A percentile compares a stretch with the other conserved stretches of the same genome.
phyloP scores from a whole-genome alignment of 2,113 vertebrate genomes.

The Gallinago paraguaiae region DNA sequence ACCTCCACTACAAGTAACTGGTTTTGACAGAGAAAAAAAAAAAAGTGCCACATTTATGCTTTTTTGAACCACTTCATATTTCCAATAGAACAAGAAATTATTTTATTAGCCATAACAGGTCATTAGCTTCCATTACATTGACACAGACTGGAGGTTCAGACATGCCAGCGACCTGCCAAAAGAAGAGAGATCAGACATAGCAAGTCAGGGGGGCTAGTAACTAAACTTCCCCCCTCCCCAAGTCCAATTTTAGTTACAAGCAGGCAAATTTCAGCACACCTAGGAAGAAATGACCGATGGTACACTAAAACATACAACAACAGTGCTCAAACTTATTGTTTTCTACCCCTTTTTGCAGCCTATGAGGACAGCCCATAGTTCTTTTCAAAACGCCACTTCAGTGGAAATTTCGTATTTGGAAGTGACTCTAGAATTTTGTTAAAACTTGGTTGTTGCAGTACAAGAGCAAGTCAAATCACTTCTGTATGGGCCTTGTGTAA shows the following conservation, averaged over 20 bases:
- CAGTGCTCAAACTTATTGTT: not conserved
- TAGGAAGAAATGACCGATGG: not conserved
- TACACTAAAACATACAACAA: not conserved
- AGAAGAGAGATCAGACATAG: constrained; percentile 21
- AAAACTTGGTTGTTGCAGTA: not conserved
- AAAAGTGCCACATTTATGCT: not conserved
- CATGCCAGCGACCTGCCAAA: constrained; percentile 42
- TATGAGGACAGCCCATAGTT: not conserved
- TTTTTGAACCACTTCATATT: not conserved
- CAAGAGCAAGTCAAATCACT: not conserved
- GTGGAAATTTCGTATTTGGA: not conserved
- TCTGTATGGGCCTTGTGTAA: not conserved
- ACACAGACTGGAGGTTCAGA: not conserved
- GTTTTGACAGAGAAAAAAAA: not conserved
- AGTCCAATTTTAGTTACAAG: rapidly evolving
- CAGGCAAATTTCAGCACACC: not conserved
- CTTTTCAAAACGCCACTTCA: not conserved
- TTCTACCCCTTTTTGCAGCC: not conserved
- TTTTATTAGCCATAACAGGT: constrained; percentile 50
- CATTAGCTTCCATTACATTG: not conserved
- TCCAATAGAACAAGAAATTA: not conserved
- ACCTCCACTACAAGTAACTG: not conserved
- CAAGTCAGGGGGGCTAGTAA: not conserved
- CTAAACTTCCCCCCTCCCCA: not conserved
- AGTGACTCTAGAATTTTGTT: not conserved